Percentiles rank a stretch among this genome's conserved stretches.
Conservation (phyloP, 2,888 invertebrate genomes). For the Plemyria rubiginata region DNA sequence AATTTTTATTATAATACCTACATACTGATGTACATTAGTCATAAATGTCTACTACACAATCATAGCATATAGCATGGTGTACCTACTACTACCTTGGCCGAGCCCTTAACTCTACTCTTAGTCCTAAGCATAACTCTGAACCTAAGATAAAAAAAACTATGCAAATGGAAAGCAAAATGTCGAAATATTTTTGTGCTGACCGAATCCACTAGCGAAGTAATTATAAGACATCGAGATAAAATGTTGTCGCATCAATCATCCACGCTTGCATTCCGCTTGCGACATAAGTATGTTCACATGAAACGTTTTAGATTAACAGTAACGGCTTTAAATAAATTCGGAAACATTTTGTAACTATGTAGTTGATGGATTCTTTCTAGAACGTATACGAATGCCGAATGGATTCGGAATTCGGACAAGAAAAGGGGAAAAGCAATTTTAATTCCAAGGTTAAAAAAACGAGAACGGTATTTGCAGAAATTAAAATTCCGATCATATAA, state of each 20-base stretch:
- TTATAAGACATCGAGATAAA: slow-evolving; percentile 21
- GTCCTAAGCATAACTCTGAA: not conserved
- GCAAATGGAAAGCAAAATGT: not conserved
- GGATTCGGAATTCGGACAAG: not conserved
- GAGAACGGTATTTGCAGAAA: no score
- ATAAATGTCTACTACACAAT: no score
- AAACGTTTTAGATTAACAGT: slow-evolving; percentile 34
- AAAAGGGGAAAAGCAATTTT: not conserved
- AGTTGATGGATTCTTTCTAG: slow-evolving; percentile 9
- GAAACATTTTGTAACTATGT: slow-evolving; percentile 9
- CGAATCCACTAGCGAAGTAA: slow-evolving; percentile 13
- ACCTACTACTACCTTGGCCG: no score
- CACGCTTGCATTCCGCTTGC: slow-evolving; percentile 38
- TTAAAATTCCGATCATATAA: no score
- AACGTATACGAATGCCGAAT: not conserved
- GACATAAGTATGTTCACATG: slow-evolving; percentile 27
- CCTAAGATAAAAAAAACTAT: no score
- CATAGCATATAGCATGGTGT: no score
- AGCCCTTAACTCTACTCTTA: no score
- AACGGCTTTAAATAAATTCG: slow-evolving; percentile 31
- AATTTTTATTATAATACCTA: no score
- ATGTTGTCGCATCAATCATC: slow-evolving; percentile 41
- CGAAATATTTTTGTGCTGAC: slow-evolving; percentile 14
- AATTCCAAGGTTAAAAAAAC: not conserved
- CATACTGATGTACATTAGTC: no score